A percentile compares a stretch with the other conserved stretches of the same genome.
Evolutionary conservation across 2,797 vertebrate species (phyloP).

Genomic region (Sebastiscus tertius): DNA sequence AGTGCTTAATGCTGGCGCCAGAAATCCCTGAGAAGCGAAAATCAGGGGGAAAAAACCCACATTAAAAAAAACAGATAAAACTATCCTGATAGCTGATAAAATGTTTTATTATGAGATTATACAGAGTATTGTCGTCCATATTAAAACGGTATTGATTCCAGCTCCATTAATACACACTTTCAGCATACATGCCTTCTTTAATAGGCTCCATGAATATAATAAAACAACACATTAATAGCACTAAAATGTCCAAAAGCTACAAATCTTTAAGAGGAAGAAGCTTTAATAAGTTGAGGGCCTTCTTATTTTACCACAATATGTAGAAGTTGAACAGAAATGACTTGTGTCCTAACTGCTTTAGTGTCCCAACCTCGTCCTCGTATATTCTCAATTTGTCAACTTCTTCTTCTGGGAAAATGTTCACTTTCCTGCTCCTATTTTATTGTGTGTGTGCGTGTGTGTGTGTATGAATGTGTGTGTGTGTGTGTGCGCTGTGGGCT

Average conservation of each 20-base stretch:
- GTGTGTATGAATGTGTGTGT: neutral
- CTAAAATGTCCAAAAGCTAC: neutral
- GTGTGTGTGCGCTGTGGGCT: slow-evolving; percentile 73
- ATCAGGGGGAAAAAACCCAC: accelerated
- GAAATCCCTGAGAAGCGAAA: neutral
- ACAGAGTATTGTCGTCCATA: too few relatives aligned
- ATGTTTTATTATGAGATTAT: neutral
- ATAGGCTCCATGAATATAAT: neutral
- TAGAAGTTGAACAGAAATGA: neutral
- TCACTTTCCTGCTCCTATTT: slow-evolving; percentile 41
- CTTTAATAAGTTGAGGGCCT: neutral
- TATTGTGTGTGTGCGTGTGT: neutral
- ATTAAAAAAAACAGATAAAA: neutral
- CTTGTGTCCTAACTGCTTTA: neutral
- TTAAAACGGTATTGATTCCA: neutral
- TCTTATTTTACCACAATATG: neutral
- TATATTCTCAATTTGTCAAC: slow-evolving; percentile 31
- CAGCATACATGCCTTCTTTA: neutral
- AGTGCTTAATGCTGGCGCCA: too few relatives aligned
- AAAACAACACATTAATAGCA: neutral
- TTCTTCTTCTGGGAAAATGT: slow-evolving; percentile 46
- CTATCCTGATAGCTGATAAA: neutral
- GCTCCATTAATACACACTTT: neutral
- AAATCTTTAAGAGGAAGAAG: neutral
- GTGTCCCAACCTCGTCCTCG: neutral